A percentile compares a stretch with the other conserved stretches of the same genome.
These are phyloP conservation scores for Orchesella flavescens DNA, from an alignment of 2,888 invertebrate genomes.

Conservation along the genomic window DNA sequence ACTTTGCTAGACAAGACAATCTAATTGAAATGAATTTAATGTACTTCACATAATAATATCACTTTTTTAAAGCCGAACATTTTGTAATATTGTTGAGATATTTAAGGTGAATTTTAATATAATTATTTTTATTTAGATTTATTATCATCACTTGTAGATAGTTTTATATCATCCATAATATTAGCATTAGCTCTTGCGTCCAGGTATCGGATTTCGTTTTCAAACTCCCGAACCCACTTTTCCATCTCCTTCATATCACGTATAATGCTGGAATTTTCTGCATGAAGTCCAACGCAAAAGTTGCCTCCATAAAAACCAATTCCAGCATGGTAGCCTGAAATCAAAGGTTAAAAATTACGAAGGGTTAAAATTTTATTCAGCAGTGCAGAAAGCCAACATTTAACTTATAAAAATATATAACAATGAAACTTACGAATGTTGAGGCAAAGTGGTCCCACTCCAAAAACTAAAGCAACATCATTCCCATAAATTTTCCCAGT, in stretches of 20 bases:
- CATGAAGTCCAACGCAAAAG: neutral
- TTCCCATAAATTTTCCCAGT: neutral
- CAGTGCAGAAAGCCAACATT: neutral
- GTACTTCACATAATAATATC: no score
- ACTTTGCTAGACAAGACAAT: no score
- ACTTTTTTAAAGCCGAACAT: no score
- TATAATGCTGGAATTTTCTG: neutral
- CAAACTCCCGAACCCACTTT: neutral
- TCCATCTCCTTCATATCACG: neutral
- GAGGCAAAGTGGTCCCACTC: neutral
- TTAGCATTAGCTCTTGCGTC: no score
- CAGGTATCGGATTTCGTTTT: no score
- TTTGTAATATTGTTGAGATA: no score
- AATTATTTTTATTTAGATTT: no score
- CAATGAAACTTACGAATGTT: neutral
- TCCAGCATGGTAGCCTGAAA: neutral
- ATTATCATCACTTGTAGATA: no score
- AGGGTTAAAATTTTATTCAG: neutral
- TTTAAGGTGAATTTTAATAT: no score
- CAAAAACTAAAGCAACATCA: neutral
- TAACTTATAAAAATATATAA: no score
- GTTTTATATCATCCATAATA: no score
- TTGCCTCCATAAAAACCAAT: neutral
- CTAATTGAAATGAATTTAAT: no score
- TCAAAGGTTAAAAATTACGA: neutral